Evolutionary conservation across 1,140 invertebrate species (phyloP).

Genomic region (Hydropsyche tenuis): DNA sequence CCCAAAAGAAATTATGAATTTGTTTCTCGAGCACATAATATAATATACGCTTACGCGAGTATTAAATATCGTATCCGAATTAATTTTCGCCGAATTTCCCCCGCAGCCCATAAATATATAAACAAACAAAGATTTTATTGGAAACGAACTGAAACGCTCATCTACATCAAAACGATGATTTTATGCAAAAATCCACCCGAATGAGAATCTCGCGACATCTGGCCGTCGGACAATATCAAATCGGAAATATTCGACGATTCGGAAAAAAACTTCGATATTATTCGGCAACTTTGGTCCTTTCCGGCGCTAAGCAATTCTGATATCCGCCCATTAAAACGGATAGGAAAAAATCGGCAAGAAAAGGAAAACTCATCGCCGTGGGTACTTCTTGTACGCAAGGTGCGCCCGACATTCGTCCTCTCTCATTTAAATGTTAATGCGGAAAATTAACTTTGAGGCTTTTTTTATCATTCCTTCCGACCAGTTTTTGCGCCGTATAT

Average conservation of each 20-base stretch:
- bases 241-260: background rate
- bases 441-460: constrained; percentile 33
- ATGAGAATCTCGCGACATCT: background rate
- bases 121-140: too few relatives aligned
- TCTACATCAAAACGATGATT: too few relatives aligned
- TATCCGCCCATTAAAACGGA: constrained; percentile 17
- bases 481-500: background rate
- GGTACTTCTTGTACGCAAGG: background rate
- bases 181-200: background rate
- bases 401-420: background rate
- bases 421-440: constrained; percentile 42
- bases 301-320: constrained; percentile 1
- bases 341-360: too few relatives aligned
- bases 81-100: too few relatives aligned
- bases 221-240: background rate
- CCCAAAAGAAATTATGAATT: too few relatives aligned
- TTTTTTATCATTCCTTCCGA: constrained; percentile 21
- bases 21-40: too few relatives aligned
- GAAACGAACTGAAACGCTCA: too few relatives aligned
- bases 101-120: too few relatives aligned
- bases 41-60: too few relatives aligned
- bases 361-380: too few relatives aligned
- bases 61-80: too few relatives aligned
- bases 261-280: constrained; percentile 8
- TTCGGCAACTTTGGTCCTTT: background rate